phyloP scores from a whole-genome alignment of 2,888 invertebrate species.

The Eurytoma californica region DNA sequence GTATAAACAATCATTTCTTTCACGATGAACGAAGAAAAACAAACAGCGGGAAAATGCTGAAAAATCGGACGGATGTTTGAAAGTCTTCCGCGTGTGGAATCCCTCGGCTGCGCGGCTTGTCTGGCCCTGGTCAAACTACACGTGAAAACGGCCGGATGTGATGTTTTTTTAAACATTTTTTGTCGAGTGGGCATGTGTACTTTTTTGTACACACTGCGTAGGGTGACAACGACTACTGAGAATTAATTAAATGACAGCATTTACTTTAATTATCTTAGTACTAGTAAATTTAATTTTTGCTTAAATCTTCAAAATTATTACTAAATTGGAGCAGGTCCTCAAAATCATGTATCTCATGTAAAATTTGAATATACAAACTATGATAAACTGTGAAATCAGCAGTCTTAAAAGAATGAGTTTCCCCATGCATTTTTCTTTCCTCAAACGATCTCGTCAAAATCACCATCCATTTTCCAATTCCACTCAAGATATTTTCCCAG shows the following conservation, averaged over 20 bases:
- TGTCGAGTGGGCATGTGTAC: not conserved
- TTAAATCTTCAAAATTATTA: too few relatives aligned
- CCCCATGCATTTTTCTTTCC: too few relatives aligned
- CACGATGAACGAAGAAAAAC: not conserved
- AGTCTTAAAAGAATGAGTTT: too few relatives aligned
- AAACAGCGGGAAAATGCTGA: slow-evolving; percentile 1
- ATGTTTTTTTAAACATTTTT: slow-evolving; percentile 3
- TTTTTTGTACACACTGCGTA: not conserved
- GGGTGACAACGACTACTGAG: not conserved
- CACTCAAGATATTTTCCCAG: too few relatives aligned
- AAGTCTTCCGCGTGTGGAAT: not conserved
- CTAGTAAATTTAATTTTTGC: too few relatives aligned
- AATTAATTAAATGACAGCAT: not conserved
- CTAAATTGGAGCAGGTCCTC: too few relatives aligned
- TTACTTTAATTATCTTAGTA: too few relatives aligned
- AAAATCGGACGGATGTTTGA: slow-evolving; percentile 23
- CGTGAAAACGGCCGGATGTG: slow-evolving; percentile 21
- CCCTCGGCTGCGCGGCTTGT: not conserved
- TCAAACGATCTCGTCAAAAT: too few relatives aligned
- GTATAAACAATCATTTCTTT: slow-evolving; percentile 11
- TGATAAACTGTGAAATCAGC: too few relatives aligned
- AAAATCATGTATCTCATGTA: too few relatives aligned
- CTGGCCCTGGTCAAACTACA: not conserved
- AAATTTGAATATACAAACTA: too few relatives aligned
- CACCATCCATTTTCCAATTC: too few relatives aligned